Percentiles rank a stretch among this genome's conserved stretches.
Conservation (phyloP, 2,888 invertebrate genomes). For the Drepana falcataria region DNA sequence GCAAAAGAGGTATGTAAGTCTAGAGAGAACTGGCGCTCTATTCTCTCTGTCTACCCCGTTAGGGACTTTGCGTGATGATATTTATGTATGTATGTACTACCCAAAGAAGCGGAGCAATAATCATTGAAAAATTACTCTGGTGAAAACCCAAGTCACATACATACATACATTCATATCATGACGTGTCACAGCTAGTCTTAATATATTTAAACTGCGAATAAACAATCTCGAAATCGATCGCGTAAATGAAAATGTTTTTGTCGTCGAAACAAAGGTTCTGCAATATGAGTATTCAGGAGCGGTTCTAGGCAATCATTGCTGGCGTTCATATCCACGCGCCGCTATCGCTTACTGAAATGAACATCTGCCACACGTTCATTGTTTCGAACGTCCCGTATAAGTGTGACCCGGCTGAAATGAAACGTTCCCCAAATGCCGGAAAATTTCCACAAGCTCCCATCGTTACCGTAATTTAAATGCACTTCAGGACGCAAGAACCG, state of each 20-base stretch:
- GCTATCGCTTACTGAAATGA: conserved; percentile 56
- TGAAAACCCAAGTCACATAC: too few relatives aligned
- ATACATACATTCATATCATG: too few relatives aligned
- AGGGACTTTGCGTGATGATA: too few relatives aligned
- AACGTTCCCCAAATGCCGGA: conserved; percentile 25
- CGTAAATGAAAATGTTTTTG: conserved; percentile 54
- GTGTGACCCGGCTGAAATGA: conserved; percentile 33
- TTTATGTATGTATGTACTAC: too few relatives aligned
- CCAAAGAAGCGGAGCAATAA: too few relatives aligned
- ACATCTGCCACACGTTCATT: conserved; percentile 52
- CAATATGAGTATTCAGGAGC: conserved; percentile 38
- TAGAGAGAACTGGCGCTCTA: too few relatives aligned
- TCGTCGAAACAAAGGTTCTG: conserved; percentile 44
- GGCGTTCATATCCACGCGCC: conserved; percentile 35
- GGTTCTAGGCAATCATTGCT: conserved; percentile 47
- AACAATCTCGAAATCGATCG: conserved; percentile 42
- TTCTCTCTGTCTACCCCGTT: too few relatives aligned
- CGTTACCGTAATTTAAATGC: not conserved
- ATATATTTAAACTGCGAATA: conserved; percentile 48
- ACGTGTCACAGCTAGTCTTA: too few relatives aligned
- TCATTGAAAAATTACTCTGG: too few relatives aligned
- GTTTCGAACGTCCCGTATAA: conserved; percentile 43
- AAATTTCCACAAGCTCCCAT: conserved; percentile 7
- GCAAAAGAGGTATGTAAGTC: too few relatives aligned
- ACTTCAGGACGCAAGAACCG: not conserved